Base-by-base conservation (phyloP, 2,888 invertebrate genomes). In the Drosophila borealis region DNA sequence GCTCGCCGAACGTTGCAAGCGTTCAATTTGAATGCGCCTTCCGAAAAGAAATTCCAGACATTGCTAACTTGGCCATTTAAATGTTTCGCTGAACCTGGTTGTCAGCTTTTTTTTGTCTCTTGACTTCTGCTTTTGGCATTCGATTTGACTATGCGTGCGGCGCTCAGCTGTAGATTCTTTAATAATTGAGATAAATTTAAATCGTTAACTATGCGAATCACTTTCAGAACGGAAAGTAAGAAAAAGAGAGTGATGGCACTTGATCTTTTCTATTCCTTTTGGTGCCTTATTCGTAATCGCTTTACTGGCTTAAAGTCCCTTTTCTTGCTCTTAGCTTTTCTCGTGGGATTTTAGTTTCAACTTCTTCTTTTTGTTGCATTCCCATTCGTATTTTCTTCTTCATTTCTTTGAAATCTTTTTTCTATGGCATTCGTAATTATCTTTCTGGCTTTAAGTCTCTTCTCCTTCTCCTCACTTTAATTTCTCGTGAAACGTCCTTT, bases 21-120 rank as follows among this genome's bases (percentile, higher is more conserved):
- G 2, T 70, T 55, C 79, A 86, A 89, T 89, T 89, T 89, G 89
- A 89, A 89, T 89, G 90, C 89, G 75, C 56, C 65, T 57, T 61
- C 57, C 64, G 17, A 5, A 60, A 36, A 63, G 21, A 86, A 82
- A 84, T 84, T 88, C 84, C 88, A 66, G 44, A 70, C 78, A 90
- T 88, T 80, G 64, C 78, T 53, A 57, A 48, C 79, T 73, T 81
- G 78, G 69, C 68, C 88, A 84, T 85, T 88, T 85, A 90, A 88
- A 89, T 89, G 65, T 65, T 78, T 29, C 8, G 74, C 70, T 72
- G 81, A 54, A 54, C 59, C 21, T 44, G 21, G 55, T 25, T 37
- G 70, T 48, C 68, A 67, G 50, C 45, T 34, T 49, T 37, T 25
- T 36, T 14, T 19, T n/a, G 19, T 36, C 21, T 45, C 14, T n/a